Evolutionary conservation across 2,888 invertebrate species (phyloP).

Genomic region (Atrina japonica): DNA sequence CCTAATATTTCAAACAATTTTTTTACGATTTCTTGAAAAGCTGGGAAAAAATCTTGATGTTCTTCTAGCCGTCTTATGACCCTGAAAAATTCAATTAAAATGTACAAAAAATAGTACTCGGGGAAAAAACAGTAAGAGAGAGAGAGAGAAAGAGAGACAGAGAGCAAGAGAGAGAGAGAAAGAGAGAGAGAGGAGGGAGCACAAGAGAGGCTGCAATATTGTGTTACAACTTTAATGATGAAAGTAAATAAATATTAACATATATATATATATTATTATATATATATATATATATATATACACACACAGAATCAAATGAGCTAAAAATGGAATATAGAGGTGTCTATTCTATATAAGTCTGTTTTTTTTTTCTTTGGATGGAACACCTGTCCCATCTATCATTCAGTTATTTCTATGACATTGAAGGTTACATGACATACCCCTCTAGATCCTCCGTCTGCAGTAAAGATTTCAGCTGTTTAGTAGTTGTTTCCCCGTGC

Average conservation of each 20-base stretch:
- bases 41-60: conserved; percentile 76
- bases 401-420: too few relatives aligned
- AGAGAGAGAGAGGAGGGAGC: too few relatives aligned
- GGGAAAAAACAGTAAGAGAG: background rate
- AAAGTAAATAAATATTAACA: background rate
- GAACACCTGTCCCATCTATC: too few relatives aligned
- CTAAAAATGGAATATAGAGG: background rate
- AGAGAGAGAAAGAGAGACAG: too few relatives aligned
- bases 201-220: background rate
- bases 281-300: too few relatives aligned
- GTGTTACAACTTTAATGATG: background rate
- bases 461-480: conserved; percentile 72
- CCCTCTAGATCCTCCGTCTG: conserved; percentile 76
- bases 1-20: conserved; percentile 75
- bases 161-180: too few relatives aligned
- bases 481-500: conserved; percentile 71
- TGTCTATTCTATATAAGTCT: background rate
- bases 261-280: too few relatives aligned
- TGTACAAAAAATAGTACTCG: background rate
- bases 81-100: conserved; percentile 61
- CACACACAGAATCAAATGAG: too few relatives aligned
- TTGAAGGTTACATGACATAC: too few relatives aligned
- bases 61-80: conserved; percentile 73
- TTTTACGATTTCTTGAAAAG: conserved; percentile 73
- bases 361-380: too few relatives aligned